Base-by-base conservation (phyloP, 2,888 invertebrate genomes). In the Carcina quercana region DNA sequence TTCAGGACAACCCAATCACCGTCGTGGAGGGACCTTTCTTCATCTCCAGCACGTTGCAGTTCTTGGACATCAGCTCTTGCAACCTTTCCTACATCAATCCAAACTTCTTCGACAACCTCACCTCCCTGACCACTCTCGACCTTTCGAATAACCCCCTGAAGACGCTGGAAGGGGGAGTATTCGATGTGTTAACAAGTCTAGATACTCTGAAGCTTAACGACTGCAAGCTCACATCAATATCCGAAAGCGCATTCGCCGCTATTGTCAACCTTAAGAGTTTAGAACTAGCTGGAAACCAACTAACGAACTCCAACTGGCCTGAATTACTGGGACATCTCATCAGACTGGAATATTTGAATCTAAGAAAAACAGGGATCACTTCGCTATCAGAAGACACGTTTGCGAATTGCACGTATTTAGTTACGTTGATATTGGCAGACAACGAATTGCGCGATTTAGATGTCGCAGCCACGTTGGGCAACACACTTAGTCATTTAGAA, bases 41-140 rank as follows among this genome's bases (percentile, higher is more conserved):
- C 14, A 79, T 87, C 33, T 89, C 89, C 20, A 82, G 86, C 36
- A 89, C 91, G 1, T 72, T 91, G 28, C 86, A 89, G 43, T 90
- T 88, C 53, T 76, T 91, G 37, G 91, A 91, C 58, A 82, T 91
- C 47, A 90, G 88, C 61, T 85, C 84, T 34, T 91, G 90, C 62
- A 86, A 86, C 29, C 70, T 91, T 15, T 76, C 80, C 11, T 59
- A 57, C 25, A 78, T 91, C 48, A 88, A 88, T 53, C 61, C 83
- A 3, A 83, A 86, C 34, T 91, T 91, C 59, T 91, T 91, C 62
- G 80, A 86, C 42, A 89, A 90, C 50, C 83, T 89, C 25, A 88
- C 89, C 1, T 84, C 89, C 7, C 66, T 91, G 12, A 88, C 87
- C 38, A 88, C 86, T n/a, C 65, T 91, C n/a, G 90, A 91, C 56